Evolutionary conservation across 37 sponge, comb jelly and placozoan species (phyloP).

Genomic region (Ephydatia muelleri): DNA sequence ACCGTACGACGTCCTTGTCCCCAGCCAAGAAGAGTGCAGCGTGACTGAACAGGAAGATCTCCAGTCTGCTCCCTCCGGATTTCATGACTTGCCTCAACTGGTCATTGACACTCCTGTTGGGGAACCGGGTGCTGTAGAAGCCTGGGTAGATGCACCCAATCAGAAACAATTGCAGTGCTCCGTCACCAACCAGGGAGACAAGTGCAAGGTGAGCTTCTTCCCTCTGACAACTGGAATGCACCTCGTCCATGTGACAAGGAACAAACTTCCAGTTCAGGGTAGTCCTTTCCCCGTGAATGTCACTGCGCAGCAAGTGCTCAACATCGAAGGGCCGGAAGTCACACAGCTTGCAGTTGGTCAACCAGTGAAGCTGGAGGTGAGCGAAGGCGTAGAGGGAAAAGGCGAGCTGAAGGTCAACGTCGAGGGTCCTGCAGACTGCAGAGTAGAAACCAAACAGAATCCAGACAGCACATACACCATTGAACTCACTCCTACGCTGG

Average conservation of each 20-base stretch:
- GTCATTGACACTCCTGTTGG: constrained; percentile 50
- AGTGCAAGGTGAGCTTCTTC: constrained; percentile 23
- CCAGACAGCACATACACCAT: constrained; percentile 54
- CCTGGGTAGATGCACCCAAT: constrained; percentile 15
- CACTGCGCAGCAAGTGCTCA: constrained; percentile 63
- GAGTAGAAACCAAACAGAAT: neutral
- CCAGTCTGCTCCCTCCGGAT: too few species aligned
- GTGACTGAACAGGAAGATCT: too few species aligned
- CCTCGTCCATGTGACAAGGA: constrained; percentile 54
- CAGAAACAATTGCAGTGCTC: constrained; percentile 41
- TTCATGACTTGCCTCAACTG: constrained; percentile 31
- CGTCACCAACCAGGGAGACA: constrained; percentile 21
- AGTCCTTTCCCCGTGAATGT: constrained; percentile 56
- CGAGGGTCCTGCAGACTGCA: constrained; percentile 29
- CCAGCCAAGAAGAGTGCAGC: constrained; percentile 24
- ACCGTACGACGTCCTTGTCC: constrained; percentile 68
- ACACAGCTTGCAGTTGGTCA: constrained; percentile 24
- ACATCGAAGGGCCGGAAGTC: constrained; percentile 63
- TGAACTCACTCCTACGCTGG: constrained; percentile 73
- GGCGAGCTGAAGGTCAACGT: constrained; percentile 33
- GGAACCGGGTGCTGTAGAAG: neutral
- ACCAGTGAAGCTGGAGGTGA: constrained; percentile 43
- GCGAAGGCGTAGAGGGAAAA: constrained; percentile 47
- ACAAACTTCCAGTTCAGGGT: constrained; percentile 61
- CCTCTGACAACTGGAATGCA: constrained; percentile 55